Evolutionary conservation across 2,797 vertebrate species (phyloP), one percentile per base, ranked within the genome.

Genomic region (Tadarida brasiliensis): DNA sequence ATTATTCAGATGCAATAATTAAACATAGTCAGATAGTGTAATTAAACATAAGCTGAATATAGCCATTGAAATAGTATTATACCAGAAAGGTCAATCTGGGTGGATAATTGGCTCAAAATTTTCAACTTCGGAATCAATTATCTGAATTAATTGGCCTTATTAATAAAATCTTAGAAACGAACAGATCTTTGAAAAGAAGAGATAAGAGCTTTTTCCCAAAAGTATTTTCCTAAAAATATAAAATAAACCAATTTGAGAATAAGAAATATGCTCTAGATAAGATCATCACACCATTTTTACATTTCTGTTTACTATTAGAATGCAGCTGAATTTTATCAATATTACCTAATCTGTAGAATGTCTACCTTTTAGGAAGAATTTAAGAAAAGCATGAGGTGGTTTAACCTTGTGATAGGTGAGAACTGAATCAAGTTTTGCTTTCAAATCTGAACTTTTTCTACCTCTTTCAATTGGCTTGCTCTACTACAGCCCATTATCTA

Each of bases 1-100:
- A 93, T 96, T 93, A 95, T 85, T 96, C 91, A 96, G 80, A 95
- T 91, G 88, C 16, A 86, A 96, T 96, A 94, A 97, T 96, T 96
- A 94, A 95, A 88, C 92, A 93, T 61, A 96, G 83, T 88, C 56
- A 93, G 65, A 95, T 93, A 92, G 51, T 65, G 0, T 96, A 95
- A 97, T 97, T 97, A 96, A 96, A 93, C 86, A 96, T 95, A 96
- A 93, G 95, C 91, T 84, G 47, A 61, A 19, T 67, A 65, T n/a
- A 61, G 71, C 20, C 56, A 91, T 95, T 95, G 86, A 81, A 84
- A 80, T n/a, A 89, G 68, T 81, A 91, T 84, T 94, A 94, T 30
- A 95, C 10, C n/a, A 96, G 89, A 96, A 97, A 95, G 97, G 93
- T 97, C 97, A 95, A 94, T 91, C 44, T 87, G 67, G 33, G 16